Percentiles rank a stretch among this genome's conserved stretches.
Conservation (phyloP, 2,113 vertebrate genomes). For the Bujurquina vittata region DNA sequence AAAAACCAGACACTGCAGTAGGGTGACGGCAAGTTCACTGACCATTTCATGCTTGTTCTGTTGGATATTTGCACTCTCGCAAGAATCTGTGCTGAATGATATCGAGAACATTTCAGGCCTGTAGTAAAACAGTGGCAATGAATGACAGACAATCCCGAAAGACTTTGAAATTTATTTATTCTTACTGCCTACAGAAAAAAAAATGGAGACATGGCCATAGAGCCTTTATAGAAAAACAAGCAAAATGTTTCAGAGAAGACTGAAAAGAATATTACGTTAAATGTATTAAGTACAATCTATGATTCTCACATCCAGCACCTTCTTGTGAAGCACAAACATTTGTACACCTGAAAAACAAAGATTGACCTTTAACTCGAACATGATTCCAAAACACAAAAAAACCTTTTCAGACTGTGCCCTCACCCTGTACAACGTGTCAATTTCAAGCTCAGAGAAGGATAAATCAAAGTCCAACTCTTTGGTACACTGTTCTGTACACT, state of each 20-base stretch:
- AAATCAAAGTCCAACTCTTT: slow-evolving; percentile 57
- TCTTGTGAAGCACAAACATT: neutral
- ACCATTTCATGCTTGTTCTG: neutral
- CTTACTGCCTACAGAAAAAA: slow-evolving; percentile 70
- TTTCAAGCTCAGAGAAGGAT: slow-evolving; percentile 16
- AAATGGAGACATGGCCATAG: slow-evolving; percentile 41
- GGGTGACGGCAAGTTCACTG: neutral
- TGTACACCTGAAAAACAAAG: slow-evolving; percentile 21
- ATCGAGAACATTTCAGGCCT: neutral
- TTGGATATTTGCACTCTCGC: neutral
- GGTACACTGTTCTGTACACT: slow-evolving; percentile 55
- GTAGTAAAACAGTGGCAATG: neutral
- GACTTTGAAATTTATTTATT: slow-evolving; percentile 78
- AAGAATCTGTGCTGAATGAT: neutral
- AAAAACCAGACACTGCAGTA: neutral
- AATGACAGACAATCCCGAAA: neutral
- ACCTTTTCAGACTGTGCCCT: slow-evolving; percentile 24
- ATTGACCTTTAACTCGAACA: neutral
- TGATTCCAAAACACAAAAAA: slow-evolving; percentile 16
- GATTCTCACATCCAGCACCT: slow-evolving; percentile 26
- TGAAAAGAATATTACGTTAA: slow-evolving; percentile 34
- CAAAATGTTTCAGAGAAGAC: neutral
- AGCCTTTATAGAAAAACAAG: slow-evolving; percentile 64
- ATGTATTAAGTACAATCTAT: slow-evolving; percentile 46
- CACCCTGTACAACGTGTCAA: slow-evolving; percentile 7